Base-by-base conservation (phyloP, 1,140 invertebrate genomes). In the Cardiocondyla obscurior region DNA sequence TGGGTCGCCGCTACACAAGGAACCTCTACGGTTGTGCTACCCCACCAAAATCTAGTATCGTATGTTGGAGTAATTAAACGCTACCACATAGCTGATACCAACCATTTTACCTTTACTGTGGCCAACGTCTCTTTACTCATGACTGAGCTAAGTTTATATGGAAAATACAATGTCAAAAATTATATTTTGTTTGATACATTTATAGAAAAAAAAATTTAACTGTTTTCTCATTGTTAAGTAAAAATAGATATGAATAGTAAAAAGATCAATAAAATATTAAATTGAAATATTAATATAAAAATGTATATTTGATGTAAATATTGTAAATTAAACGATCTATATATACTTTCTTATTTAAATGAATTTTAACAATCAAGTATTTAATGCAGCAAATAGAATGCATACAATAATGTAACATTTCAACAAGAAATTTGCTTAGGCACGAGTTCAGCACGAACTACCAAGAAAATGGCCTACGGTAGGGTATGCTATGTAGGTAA, bases 1-100 rank as follows among this genome's bases (percentile, higher is more conserved):
- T 92, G 92, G 92, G 92, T 91, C 91, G 92, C 92, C 91, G 92
- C 93, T 94, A 94, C 92, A 94, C 93, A 94, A 94, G 92, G 92
- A 94, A 94, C 93, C 92, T 93, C 91, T 90, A 94, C 93, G 93
- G 93, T 92, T 93, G 93, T 93, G 92, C 92, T 91, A 93, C 92
- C 90, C 92, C 91, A 94, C 92, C 93, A 94, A 93, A 92, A 91
- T 92, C 93, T 91, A 94, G 93, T 88, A 89, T 93, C 91, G 91
- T 89, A 89, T 90, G 87, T 92, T 85, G 84, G 86, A 90, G 90
- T 88, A 91, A 89, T 86, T 90, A 90, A 89, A 90, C 86, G 92
- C 90, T 92, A 89, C 92, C 92, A 81, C 89, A 93, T 94, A 94
- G 90, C 86, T 88, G 82, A 88, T 88, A 93, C 88, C 90, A 82